Percentiles rank a stretch among this genome's conserved stretches.
These are phyloP conservation scores for Lochmaea crataegi DNA, from an alignment of 2,888 invertebrate species.

Conservation along the genomic window DNA sequence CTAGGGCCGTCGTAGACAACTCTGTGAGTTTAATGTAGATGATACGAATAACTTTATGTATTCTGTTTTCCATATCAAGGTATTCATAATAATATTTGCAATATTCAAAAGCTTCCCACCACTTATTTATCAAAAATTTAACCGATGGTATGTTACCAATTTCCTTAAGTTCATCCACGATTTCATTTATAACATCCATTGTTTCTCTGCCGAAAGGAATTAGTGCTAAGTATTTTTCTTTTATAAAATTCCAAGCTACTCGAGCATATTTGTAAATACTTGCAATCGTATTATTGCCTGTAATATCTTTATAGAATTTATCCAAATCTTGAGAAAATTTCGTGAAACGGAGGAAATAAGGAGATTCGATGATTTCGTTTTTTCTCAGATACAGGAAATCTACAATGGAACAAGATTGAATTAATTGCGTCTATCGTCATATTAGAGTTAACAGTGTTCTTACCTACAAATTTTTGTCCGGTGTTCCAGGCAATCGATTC, in stretches of 20 bases:
- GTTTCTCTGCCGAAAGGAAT: conserved; percentile 78
- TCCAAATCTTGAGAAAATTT: conserved; percentile 86
- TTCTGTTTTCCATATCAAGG: conserved; percentile 76
- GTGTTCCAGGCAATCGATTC: conserved; percentile 80
- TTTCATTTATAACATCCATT: conserved; percentile 72
- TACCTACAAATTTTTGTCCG: conserved; percentile 77
- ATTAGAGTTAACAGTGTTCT: conserved; percentile 34
- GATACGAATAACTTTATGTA: conserved; percentile 74
- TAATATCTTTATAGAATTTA: conserved; percentile 80
- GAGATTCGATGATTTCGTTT: conserved; percentile 82
- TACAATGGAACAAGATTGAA: conserved; percentile 52
- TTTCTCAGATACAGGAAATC: conserved; percentile 85
- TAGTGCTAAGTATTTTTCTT: conserved; percentile 74
- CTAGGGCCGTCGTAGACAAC: conserved; percentile 80
- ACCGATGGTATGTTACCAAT: conserved; percentile 73
- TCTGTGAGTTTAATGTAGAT: conserved; percentile 78
- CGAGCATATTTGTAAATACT: conserved; percentile 82
- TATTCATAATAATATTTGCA: conserved; percentile 81
- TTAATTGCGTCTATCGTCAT: background rate
- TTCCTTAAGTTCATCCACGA: conserved; percentile 72
- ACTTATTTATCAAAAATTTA: conserved; percentile 68
- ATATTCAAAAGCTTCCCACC: conserved; percentile 72
- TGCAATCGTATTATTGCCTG: conserved; percentile 80
- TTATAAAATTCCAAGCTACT: conserved; percentile 74
- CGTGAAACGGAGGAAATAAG: conserved; percentile 83